A percentile compares a stretch with the other conserved stretches of the same genome.
Conservation (phyloP, 2,797 vertebrate genomes). For the Botia almorhae region DNA sequence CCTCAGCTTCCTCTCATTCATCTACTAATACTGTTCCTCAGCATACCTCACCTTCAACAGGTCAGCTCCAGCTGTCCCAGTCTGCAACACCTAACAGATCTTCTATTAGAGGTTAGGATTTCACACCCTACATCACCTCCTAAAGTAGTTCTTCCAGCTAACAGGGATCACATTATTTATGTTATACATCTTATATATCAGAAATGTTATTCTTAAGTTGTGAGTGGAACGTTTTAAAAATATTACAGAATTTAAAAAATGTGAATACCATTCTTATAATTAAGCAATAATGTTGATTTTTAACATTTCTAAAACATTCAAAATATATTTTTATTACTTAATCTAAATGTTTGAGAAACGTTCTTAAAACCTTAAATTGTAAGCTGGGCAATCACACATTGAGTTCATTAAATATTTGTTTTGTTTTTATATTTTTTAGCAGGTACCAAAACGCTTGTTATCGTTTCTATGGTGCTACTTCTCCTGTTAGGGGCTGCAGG, state of each 20-base stretch:
- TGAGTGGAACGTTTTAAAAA: too few species aligned
- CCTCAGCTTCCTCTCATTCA: conserved; percentile 24
- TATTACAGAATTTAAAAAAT: too few species aligned
- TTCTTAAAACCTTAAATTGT: too few species aligned
- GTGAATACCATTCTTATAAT: too few species aligned
- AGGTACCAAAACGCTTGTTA: conserved; percentile 51
- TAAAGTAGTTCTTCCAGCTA: too few species aligned
- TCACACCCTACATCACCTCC: neutral
- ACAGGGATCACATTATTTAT: neutral
- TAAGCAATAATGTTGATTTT: too few species aligned
- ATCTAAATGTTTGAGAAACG: too few species aligned
- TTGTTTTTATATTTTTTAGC: conserved; percentile 56
- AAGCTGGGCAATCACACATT: neutral
- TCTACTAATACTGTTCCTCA: conserved; percentile 1
- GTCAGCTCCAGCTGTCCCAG: neutral
- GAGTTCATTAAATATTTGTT: neutral
- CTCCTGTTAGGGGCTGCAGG: conserved; percentile 58
- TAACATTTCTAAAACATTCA: too few species aligned
- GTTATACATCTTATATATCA: neutral
- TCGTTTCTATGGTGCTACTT: conserved; percentile 54
- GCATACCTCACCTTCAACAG: conserved; percentile 9
- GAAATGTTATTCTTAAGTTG: too few species aligned
- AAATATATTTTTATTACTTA: too few species aligned
- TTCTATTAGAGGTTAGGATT: conserved; percentile 60
- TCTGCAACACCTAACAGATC: neutral